Evolutionary conservation across 2,113 vertebrate genomes (phyloP), one percentile per base, ranked within the genome.

Genomic region (Equus quagga): DNA sequence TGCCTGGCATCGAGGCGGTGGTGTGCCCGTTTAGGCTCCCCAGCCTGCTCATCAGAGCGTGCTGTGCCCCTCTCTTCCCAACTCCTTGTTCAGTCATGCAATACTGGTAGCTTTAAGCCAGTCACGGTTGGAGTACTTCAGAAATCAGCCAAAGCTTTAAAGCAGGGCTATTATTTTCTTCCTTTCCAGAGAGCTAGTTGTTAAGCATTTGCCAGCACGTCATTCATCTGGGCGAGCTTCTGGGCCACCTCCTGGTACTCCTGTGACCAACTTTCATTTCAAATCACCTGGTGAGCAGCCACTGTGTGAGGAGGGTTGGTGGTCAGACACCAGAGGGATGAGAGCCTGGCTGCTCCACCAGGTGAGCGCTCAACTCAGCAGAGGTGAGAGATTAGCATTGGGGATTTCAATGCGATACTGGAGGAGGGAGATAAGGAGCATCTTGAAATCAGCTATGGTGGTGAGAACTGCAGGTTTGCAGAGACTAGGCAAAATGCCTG

Each of bases 261-360:
- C 33, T 8, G 36, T 49, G 36, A 23, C 4, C 31, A 84, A 51
- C n/a, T 56, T 75, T 51, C 44, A 73, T 78, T 60, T 90, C 78
- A 54, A 58, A 13, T 87, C 33, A 62, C 6, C 88, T n/a, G 33
- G 24, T n/a, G 8, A 81, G 12, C 15, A 46, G 14, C 36, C 49
- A 67, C 6, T 64, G 14, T 28, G 62, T 12, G 2, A 62, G 60
- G 78, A 80, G 41, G 1, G 7, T 7, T 91, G 19, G 11, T 79
- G 41, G 26, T 46, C 15, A 79, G 10, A 26, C 2, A 14, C 5
- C 36, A 18, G 3, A 75, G 21, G 8, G 2, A 26, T 11, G 0
- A 80, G 21, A 12, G 0, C 58, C 11, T 64, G 5, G 44, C 15
- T 41, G 62, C 0, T 62, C 12, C 8, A 72, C 4, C 11, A 67